Percentiles rank a stretch among this genome's conserved stretches.
phyloP scores from a whole-genome alignment of 2,113 vertebrate species.

The Capreolus pygargus region DNA sequence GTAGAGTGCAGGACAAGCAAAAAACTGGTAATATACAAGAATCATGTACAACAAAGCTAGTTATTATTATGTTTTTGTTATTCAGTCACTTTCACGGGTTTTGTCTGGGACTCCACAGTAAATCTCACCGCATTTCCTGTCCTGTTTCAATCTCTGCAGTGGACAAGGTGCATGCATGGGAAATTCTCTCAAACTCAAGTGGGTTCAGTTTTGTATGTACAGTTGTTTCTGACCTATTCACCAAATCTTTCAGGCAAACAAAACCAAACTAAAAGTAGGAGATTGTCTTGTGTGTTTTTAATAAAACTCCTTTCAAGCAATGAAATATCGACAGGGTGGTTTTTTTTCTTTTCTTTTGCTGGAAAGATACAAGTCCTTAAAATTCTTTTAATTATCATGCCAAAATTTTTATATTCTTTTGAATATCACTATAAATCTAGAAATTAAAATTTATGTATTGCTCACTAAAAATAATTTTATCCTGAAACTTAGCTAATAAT shows the following conservation, averaged over 20 bases:
- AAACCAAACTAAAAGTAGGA: slow-evolving; percentile 39
- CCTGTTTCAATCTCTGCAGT: background rate
- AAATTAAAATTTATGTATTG: slow-evolving; percentile 48
- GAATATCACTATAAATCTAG: slow-evolving; percentile 39
- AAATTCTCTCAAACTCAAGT: background rate
- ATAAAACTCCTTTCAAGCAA: slow-evolving; percentile 37
- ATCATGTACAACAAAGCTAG: background rate
- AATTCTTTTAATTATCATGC: slow-evolving; percentile 29
- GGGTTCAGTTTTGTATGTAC: background rate
- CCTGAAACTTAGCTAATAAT: background rate
- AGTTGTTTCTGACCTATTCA: background rate
- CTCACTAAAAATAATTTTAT: slow-evolving; percentile 60
- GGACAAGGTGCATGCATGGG: background rate
- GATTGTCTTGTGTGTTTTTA: slow-evolving; percentile 41
- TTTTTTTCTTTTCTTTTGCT: background rate
- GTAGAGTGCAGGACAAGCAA: background rate
- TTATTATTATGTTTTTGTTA: background rate
- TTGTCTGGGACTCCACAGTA: background rate
- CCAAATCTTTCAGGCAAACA: background rate
- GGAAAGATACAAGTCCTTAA: slow-evolving; percentile 4
- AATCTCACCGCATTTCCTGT: background rate
- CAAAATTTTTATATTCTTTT: slow-evolving; percentile 24
- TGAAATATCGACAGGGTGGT: background rate
- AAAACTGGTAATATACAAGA: background rate
- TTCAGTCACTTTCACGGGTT: background rate